Evolutionary conservation across 2,888 invertebrate species (phyloP).

Genomic region (Tetrapedia diversipes): DNA sequence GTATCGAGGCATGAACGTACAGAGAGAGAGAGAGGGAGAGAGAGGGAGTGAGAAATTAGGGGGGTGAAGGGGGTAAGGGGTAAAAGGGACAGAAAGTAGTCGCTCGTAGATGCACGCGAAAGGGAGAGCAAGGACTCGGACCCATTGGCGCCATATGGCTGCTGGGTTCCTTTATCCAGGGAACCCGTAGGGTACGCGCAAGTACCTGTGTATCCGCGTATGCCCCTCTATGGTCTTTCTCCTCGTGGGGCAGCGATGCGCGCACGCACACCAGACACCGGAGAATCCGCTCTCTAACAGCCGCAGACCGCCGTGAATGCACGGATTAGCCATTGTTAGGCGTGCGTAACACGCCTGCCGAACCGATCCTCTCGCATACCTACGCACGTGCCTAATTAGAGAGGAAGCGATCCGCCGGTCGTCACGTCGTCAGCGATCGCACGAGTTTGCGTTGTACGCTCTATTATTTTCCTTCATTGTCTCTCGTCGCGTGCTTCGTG

Average conservation of each 20-base stretch:
- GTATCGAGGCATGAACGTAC: conserved; percentile 37
- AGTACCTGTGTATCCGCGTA: conserved; percentile 61
- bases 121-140: conserved; percentile 54
- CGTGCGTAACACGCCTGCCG: conserved; percentile 54
- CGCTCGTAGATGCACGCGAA: conserved; percentile 43
- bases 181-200: conserved; percentile 50
- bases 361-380: conserved; percentile 58
- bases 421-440: conserved; percentile 41
- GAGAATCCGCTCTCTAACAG: conserved; percentile 72
- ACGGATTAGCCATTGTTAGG: conserved; percentile 76
- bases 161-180: conserved; percentile 67
- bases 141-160: conserved; percentile 74
- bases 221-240: conserved; percentile 22
- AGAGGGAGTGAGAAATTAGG: too few species aligned
- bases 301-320: conserved; percentile 70
- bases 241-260: conserved; percentile 54
- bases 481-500: neutral
- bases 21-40: conserved; percentile 17
- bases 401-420: conserved; percentile 58
- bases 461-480: conserved; percentile 36
- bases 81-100: conserved; percentile 33
- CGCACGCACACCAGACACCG: conserved; percentile 50
- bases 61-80: too few species aligned
- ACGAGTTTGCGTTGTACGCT: conserved; percentile 25
- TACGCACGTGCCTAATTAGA: conserved; percentile 69